Conservation (phyloP, 2,888 invertebrate species). For the Gastracanthus pulcherrimus region DNA sequence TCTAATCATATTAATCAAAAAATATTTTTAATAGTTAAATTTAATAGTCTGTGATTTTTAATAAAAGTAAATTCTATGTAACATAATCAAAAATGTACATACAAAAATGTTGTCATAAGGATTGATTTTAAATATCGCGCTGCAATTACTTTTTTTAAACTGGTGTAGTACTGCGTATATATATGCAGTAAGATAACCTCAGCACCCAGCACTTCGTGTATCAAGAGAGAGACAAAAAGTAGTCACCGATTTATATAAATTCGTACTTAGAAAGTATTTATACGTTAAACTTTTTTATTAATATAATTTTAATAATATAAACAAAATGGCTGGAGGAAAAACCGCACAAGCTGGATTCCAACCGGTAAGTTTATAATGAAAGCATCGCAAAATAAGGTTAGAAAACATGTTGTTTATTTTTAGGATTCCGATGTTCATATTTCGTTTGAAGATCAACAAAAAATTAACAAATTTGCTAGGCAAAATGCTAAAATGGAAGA, state of each 20-base stretch:
- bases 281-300: not conserved
- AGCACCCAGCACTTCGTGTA: too few relatives aligned
- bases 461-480: constrained; percentile 97
- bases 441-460: constrained; percentile 97
- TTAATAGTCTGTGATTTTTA: too few relatives aligned
- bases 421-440: constrained; percentile 95
- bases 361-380: constrained; percentile 79
- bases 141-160: too few relatives aligned
- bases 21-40: too few relatives aligned
- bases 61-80: too few relatives aligned
- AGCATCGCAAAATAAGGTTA: constrained; percentile 48
- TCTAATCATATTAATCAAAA: too few relatives aligned
- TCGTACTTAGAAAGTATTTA: not conserved
- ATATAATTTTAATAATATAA: not conserved
- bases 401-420: constrained; percentile 62
- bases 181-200: too few relatives aligned
- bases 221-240: not conserved
- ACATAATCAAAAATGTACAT: too few relatives aligned
- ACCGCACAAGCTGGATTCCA: constrained; percentile 82
- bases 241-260: not conserved
- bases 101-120: too few relatives aligned
- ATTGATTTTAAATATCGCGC: too few relatives aligned
- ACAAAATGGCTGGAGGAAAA: constrained; percentile 70
- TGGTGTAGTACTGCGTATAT: too few relatives aligned
- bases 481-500: constrained; percentile 95